Evolutionary conservation across 2,797 vertebrate genomes (phyloP).

Genomic region (Gorsachius magnificus): DNA sequence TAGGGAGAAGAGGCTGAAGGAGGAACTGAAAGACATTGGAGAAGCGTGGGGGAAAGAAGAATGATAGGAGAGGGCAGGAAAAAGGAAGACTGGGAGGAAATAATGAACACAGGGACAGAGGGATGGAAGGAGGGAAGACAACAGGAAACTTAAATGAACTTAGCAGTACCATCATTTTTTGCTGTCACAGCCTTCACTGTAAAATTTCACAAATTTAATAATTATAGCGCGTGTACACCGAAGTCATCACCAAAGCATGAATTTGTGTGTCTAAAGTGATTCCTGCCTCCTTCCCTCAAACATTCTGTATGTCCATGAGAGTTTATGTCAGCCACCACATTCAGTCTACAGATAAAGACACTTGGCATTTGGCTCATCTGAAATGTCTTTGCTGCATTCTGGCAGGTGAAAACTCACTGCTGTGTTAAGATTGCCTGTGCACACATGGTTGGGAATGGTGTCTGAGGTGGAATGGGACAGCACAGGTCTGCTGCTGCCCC

Average conservation of each 20-base stretch:
- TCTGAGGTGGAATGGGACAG: not conserved
- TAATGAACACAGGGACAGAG: not conserved
- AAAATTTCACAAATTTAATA: not conserved
- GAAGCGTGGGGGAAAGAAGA: not conserved
- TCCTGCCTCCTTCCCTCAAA: not conserved
- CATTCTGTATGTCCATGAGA: not conserved
- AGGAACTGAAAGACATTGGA: not conserved
- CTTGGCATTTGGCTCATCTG: not conserved
- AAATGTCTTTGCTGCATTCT: not conserved
- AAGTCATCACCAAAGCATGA: not conserved
- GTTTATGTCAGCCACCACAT: not conserved
- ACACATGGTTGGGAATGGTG: not conserved
- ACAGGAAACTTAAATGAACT: not conserved
- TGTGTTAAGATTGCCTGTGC: not conserved
- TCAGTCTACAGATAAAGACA: not conserved
- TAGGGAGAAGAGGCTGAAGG: not conserved
- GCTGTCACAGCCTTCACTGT: not conserved
- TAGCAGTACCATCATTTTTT: not conserved
- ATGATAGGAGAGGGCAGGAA: not conserved
- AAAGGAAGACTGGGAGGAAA: not conserved
- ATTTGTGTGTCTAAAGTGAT: not conserved
- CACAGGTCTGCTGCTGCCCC: not conserved
- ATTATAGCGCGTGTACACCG: accelerated
- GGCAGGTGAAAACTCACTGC: not conserved
- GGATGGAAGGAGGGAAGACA: not conserved